Conservation (phyloP, 2,797 vertebrate genomes). For the Nyctibius grandis region DNA sequence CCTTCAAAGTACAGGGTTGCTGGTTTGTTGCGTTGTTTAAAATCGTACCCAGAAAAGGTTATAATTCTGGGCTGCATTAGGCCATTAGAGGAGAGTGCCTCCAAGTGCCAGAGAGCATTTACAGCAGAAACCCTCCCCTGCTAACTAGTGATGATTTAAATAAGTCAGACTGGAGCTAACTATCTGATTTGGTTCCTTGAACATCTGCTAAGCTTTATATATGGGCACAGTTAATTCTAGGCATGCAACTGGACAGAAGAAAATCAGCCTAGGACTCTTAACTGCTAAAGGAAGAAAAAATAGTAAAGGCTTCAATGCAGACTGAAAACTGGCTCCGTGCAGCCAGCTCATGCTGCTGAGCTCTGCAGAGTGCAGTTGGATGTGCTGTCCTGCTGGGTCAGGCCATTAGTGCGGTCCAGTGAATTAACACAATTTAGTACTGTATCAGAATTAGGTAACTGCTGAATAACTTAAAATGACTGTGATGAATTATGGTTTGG, state of each 20-base stretch:
- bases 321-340: not conserved
- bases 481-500: not conserved
- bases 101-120: not conserved
- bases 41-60: not conserved
- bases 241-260: slow-evolving; percentile 12
- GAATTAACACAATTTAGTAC: not conserved
- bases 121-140: not conserved
- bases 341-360: not conserved
- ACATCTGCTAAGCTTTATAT: slow-evolving; percentile 1
- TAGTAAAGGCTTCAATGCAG: not conserved
- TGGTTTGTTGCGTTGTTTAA: not conserved
- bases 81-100: not conserved
- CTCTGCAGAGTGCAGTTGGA: not conserved
- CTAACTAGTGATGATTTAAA: not conserved
- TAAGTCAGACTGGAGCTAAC: not conserved
- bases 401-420: not conserved
- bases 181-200: not conserved
- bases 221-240: slow-evolving; percentile 5
- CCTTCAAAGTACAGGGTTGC: not conserved
- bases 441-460: not conserved
- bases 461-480: not conserved
- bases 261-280: not conserved
- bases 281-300: not conserved
- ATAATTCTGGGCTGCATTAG: not conserved
- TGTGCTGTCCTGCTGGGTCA: not conserved